A percentile compares a stretch with the other conserved stretches of the same genome.
phyloP scores from a whole-genome alignment of 1,140 invertebrate species.

The Protaetia brevitarsis region DNA sequence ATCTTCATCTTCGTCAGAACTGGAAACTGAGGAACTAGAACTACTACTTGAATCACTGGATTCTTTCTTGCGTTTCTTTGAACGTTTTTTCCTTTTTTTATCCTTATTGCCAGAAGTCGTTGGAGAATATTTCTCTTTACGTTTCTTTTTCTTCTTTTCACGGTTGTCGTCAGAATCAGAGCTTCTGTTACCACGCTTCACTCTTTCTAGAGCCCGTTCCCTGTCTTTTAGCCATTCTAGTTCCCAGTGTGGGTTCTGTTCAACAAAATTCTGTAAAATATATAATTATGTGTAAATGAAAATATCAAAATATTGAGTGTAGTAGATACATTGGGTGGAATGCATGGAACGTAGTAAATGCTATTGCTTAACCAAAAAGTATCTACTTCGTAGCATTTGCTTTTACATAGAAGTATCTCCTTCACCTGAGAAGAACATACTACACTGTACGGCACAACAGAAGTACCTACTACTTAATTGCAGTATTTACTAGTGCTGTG shows the following conservation, averaged over 20 bases:
- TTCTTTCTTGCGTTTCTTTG: slow-evolving; percentile 47
- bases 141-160: slow-evolving; percentile 35
- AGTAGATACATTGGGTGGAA: no score
- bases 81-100: slow-evolving; percentile 46
- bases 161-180: slow-evolving; percentile 34
- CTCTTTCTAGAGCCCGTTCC: slow-evolving; percentile 65
- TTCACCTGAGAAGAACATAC: no score
- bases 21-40: slow-evolving; percentile 51
- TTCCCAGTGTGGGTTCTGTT: slow-evolving; percentile 81
- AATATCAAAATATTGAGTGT: no score
- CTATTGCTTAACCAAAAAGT: no score
- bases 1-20: slow-evolving; percentile 51
- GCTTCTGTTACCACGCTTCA: slow-evolving; percentile 34
- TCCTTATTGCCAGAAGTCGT: slow-evolving; percentile 31
- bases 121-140: slow-evolving; percentile 33
- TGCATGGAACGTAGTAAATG: no score
- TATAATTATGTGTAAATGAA: no score
- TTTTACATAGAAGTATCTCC: no score
- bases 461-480: no score
- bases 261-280: slow-evolving; percentile 64
- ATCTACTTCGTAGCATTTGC: no score
- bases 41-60: slow-evolving; percentile 45
- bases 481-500: no score
- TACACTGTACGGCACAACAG: no score
- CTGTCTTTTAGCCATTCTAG: slow-evolving; percentile 78